Evolutionary conservation across 2,797 vertebrate species (phyloP).

Genomic region (Notolabrus celidotus): DNA sequence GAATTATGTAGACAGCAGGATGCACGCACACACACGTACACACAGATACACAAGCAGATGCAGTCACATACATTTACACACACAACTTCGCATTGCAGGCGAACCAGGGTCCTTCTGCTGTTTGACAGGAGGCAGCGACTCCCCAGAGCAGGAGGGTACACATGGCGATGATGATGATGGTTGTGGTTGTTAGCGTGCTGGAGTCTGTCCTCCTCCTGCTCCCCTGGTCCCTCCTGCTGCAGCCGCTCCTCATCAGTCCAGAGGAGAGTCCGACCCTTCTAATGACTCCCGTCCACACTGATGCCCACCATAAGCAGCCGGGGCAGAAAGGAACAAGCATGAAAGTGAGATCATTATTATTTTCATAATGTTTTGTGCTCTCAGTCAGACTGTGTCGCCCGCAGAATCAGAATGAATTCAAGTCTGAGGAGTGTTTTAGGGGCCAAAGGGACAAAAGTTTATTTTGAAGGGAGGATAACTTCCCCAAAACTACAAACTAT

Average conservation of each 20-base stretch:
- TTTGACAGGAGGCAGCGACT: slow-evolving; percentile 79
- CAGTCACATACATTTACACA: slow-evolving; percentile 30
- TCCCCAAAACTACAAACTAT: slow-evolving; percentile 17
- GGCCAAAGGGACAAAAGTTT: slow-evolving; percentile 40
- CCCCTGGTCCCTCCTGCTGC: slow-evolving; percentile 63
- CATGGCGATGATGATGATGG: slow-evolving; percentile 63
- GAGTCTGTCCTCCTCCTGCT: slow-evolving; percentile 55
- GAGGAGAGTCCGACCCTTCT: slow-evolving; percentile 65
- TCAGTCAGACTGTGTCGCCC: slow-evolving; percentile 53
- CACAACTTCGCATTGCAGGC: slow-evolving; percentile 39
- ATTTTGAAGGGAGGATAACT: slow-evolving; percentile 57
- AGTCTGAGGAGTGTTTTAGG: slow-evolving; percentile 45
- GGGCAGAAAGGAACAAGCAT: slow-evolving; percentile 66
- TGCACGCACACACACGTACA: slow-evolving; percentile 9
- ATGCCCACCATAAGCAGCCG: slow-evolving; percentile 59
- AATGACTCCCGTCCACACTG: slow-evolving; percentile 82
- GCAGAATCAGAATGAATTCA: slow-evolving; percentile 73
- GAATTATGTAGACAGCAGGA: slow-evolving; percentile 65
- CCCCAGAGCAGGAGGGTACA: slow-evolving; percentile 62
- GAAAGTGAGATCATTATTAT: slow-evolving; percentile 82
- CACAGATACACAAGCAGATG: slow-evolving; percentile 9
- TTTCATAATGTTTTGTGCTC: slow-evolving; percentile 75
- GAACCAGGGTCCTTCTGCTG: slow-evolving; percentile 56
- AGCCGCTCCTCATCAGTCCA: slow-evolving; percentile 71
- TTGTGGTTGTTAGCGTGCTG: slow-evolving; percentile 72